These are phyloP conservation scores for Danio tinwini DNA, from an alignment of 2,797 vertebrate genomes.

Conservation along the genomic window DNA sequence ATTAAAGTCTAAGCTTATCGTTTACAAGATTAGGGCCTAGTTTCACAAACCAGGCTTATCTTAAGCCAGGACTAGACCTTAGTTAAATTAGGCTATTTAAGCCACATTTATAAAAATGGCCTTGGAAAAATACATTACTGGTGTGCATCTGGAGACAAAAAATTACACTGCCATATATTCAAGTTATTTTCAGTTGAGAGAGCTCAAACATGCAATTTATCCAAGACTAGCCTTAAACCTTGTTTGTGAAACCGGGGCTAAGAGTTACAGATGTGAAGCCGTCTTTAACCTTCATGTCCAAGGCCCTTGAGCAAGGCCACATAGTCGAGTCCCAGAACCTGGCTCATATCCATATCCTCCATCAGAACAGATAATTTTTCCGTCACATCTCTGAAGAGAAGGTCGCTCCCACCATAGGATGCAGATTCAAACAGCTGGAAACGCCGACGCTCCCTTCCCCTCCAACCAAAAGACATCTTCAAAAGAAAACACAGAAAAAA, in stretches of 20 bases:
- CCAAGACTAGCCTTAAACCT: too few relatives aligned
- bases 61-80: too few relatives aligned
- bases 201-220: too few relatives aligned
- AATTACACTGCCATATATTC: too few relatives aligned
- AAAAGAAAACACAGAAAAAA: background rate
- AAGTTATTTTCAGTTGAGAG: too few relatives aligned
- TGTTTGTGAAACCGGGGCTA: too few relatives aligned
- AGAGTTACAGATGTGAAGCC: background rate
- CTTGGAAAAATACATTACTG: too few relatives aligned
- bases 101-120: too few relatives aligned
- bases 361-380: conserved; percentile 77
- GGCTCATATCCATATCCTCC: conserved; percentile 82
- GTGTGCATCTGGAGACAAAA: too few relatives aligned
- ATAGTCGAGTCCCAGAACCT: conserved; percentile 89
- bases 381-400: conserved; percentile 86
- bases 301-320: conserved; percentile 90
- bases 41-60: too few relatives aligned
- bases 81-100: too few relatives aligned
- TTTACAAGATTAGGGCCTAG: background rate
- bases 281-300: conserved; percentile 87
- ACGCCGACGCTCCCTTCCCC: conserved; percentile 77
- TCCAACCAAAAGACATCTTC: conserved; percentile 84
- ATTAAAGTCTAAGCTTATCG: background rate
- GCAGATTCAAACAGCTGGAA: conserved; percentile 87
- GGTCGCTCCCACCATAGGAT: conserved; percentile 79